Evolutionary conservation across 2,113 vertebrate genomes (phyloP), one percentile per base, ranked within the genome.

Genomic region (Misgurnus mizolepis): DNA sequence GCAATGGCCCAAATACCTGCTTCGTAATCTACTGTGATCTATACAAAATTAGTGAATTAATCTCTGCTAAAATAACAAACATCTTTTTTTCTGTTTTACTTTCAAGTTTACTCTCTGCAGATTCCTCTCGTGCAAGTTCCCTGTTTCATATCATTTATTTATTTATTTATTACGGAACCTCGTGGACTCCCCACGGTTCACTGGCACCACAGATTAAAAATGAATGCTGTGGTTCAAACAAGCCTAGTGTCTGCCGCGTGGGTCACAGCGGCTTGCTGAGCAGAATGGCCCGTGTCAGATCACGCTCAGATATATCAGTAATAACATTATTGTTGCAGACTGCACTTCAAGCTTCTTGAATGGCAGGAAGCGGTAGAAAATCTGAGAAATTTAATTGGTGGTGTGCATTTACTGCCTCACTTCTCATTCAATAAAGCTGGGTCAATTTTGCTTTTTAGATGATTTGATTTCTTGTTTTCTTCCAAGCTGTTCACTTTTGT

Each of bases 131-230:
- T 18, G 60, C 50, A 50, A 67, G 61, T 43, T 11, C 58, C 50
- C 69, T 67, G 49, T 82, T 70, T 78, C 60, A 55, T 53, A 65
- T 80, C 27, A 34, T 34, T 34, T 3, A 34, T 34, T 34, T 0
- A 58, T 78, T 56, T 78, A 67, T 70, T 80, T 58, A 58, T 60
- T 56, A 68, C 58, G 45, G 43, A 49, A 72, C 81, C 69, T 70
- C 39, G 55, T 66, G 47, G 69, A 67, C 71, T 70, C 81, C 76
- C 76, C 40, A 18, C 67, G 69, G 79, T 68, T 70, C 62, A 22
- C 45, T 58, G 62, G 60, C 69, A 79, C 53, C 56, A 67, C 69
- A 27, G 56, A 83, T 83, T 64, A 81, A 84, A 79, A 79, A 84
- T 81, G n/a, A 50, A 81, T 61, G 47, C 49, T 64, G 41, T 73